Base-by-base conservation (phyloP, 2,888 invertebrate genomes). In the Toxonevra muliebris region DNA sequence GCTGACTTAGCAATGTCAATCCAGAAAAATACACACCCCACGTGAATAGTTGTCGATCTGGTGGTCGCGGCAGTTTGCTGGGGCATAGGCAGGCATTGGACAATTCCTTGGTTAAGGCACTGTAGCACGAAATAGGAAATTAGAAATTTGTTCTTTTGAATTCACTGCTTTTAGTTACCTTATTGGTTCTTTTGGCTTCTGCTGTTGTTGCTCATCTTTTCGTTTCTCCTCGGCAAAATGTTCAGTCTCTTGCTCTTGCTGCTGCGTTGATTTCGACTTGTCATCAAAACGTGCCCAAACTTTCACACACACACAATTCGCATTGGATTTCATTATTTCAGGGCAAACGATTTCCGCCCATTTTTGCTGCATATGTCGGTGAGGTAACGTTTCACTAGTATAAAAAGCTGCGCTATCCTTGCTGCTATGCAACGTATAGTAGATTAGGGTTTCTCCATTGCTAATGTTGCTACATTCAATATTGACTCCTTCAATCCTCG, bases 11-110 rank as follows among this genome's bases (percentile, higher is more conserved):
- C 42, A 92, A 93, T 63, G 92, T 88, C 13, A 97, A 87, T 0
- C 96, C 96, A 67, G 92, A 92, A 77, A 97, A 91, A 78, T 94
- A 92, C 5, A 97, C 89, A 1, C 92, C 92, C 94, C 95, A 96
- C 2, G 93, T 91, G 76, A 93, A 89, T 13, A 94, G 86, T 55
- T 91, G 87, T 11, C 87, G 85, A 78, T 93, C 91, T 2, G 77
- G 74, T 1, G 77, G 76, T 13, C 73, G 73, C 13, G 76, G 64
- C 65, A 75, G 65, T 52, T 72, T 75, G 45, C 74, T 71, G n/a
- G 76, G 72, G 40, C 70, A 71, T 45, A 74, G 54, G 45, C 69
- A 65, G 20, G 61, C 71, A 63, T 75, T 76, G 40, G 68, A 52
- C 57, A 75, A 62, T 43, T 75, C 72, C 58, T 73, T 70, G 9